phyloP scores from a whole-genome alignment of 1,140 invertebrate genomes.

The Dysdera silvatica region DNA sequence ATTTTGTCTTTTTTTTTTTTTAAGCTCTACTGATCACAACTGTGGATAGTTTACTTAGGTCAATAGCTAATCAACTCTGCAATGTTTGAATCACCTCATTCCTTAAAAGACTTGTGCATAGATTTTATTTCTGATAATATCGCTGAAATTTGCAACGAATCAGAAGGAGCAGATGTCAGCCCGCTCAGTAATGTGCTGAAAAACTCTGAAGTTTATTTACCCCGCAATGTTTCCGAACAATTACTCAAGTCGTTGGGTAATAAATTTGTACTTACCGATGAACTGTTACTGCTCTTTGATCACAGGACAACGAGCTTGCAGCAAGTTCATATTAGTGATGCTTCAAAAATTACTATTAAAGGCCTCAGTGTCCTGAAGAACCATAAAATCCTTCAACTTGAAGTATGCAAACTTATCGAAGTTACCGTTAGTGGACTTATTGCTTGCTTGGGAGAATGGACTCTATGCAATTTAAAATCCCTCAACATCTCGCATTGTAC shows the following conservation, averaged over 20 bases:
- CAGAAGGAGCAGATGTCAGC: conserved; percentile 31
- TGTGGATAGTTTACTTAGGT: too few species aligned
- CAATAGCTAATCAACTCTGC: too few species aligned
- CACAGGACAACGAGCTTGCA: conserved; percentile 56
- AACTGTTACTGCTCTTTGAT: conserved; percentile 57
- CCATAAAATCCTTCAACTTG: conserved; percentile 55
- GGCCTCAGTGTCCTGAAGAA: conserved; percentile 57
- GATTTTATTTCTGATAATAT: conserved; percentile 63
- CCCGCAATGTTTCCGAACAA: conserved; percentile 58
- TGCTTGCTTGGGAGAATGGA: conserved; percentile 64
- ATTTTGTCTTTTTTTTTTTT: too few species aligned
- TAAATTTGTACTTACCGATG: conserved; percentile 56
- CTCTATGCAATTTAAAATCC: conserved; percentile 50
- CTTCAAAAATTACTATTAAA: conserved; percentile 50
- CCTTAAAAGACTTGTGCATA: conserved; percentile 59
- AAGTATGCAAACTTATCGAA: conserved; percentile 51
- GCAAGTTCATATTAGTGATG: conserved; percentile 45
- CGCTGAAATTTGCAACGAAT: conserved; percentile 50
- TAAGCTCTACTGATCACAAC: too few species aligned
- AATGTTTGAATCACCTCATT: conserved; percentile 58
- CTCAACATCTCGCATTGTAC: conserved; percentile 60
- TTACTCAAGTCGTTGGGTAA: conserved; percentile 56
- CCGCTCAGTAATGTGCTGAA: conserved; percentile 52
- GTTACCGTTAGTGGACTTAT: conserved; percentile 59
- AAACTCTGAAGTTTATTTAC: conserved; percentile 58